A percentile compares a stretch with the other conserved stretches of the same genome.
These are phyloP conservation scores for Xanthorhoe spadicearia DNA, from an alignment of 2,888 invertebrate genomes.

Conservation along the genomic window DNA sequence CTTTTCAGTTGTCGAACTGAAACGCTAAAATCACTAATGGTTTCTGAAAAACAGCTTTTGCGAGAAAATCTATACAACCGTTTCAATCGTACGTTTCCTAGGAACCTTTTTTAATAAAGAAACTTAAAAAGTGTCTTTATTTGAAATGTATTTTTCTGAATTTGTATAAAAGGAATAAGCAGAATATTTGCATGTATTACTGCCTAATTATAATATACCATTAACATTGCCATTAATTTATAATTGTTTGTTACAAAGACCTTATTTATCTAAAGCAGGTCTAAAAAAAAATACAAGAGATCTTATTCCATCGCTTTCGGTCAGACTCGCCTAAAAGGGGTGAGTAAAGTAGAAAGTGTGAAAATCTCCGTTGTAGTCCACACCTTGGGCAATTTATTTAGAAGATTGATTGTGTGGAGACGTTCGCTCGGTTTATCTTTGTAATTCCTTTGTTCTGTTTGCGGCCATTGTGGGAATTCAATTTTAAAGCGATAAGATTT, in stretches of 20 bases:
- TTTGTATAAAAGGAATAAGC: too few relatives aligned
- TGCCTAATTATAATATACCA: too few relatives aligned
- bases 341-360: slow-evolving; percentile 1
- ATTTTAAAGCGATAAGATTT: neutral
- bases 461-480: slow-evolving; percentile 8
- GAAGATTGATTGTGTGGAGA: slow-evolving; percentile 36
- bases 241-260: too few relatives aligned
- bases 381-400: slow-evolving; percentile 36
- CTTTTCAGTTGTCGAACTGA: neutral
- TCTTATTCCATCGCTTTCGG: neutral
- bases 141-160: too few relatives aligned
- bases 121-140: too few relatives aligned
- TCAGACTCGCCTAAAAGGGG: neutral
- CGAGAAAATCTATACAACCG: too few relatives aligned
- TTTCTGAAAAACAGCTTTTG: neutral
- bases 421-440: slow-evolving; percentile 18
- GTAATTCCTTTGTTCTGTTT: slow-evolving; percentile 19
- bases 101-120: too few relatives aligned
- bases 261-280: too few relatives aligned
- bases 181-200: too few relatives aligned
- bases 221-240: too few relatives aligned
- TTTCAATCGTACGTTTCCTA: too few relatives aligned
- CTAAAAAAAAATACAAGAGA: neutral
- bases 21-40: neutral
- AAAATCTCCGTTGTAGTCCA: slow-evolving; percentile 17